Base-by-base conservation (phyloP, 2,888 invertebrate species). In the Cosmorhoe ocellata region DNA sequence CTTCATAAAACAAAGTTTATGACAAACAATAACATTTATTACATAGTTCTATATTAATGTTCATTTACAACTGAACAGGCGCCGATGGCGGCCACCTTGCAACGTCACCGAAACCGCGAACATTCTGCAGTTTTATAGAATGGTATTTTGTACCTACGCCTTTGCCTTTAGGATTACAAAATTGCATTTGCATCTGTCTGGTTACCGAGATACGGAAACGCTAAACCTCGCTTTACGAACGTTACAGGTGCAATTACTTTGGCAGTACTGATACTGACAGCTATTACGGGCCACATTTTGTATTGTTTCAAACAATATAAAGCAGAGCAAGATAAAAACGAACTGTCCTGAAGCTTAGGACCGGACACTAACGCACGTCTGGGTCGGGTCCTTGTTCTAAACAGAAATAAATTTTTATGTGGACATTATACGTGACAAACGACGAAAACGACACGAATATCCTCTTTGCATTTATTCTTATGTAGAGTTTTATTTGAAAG, bases 11-110 rank as follows among this genome's bases (percentile, higher is more conserved):
- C 80, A 79, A 84, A 81, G 69, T 89, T 87, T 87, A 87, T 84
- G 84, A 79, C 84, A 82, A 84, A 87, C 86, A 87, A 88, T 87
- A 88, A 86, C 86, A 87, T 87, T 86, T 85, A 88, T 86, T 81
- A 80, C 83, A 80, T 83, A 84, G 84, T 84, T 74, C 78, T 75
- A 79, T 83, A 87, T 88, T 86, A 86, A 85, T 84, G 81, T 81
- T 76, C 79, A 82, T 85, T 87, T 84, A 81, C 78, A 81, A 81
- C 72, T 73, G 74, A 70, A 73, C 69, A 74, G 80, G 76, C 80
- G 85, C 72, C 80, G 84, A 71, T 64, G 62, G 66, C 58, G 76
- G 70, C 79, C 66, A 66, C 70, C 71, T 74, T 63, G 72, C 69
- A 72, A 74, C 76, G 77, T 79, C 71, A 74, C 43, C 38, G 50